Base-by-base conservation (phyloP, 2,888 invertebrate genomes). In the Meganola albula region DNA sequence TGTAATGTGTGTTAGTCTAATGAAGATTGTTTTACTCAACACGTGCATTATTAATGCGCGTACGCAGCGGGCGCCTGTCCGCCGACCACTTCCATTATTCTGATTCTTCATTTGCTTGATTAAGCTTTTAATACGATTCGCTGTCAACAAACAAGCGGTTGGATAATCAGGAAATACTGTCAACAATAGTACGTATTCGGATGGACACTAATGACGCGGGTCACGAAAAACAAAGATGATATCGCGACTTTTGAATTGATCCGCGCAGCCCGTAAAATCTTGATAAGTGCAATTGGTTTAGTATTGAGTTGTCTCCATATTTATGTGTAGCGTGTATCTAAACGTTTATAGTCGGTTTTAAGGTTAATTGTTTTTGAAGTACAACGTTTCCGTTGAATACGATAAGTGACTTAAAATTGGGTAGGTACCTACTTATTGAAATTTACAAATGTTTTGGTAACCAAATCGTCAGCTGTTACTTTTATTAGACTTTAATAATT, bases 101-200 rank as follows among this genome's bases (percentile, higher is more conserved):
- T 77, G 83, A 84, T 83, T 85, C 84, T 77, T 80, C 85, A 85
- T 85, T 85, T 85, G 67, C 74, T 84, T 85, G 85, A 85, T 85
- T 84, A 78, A 84, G 83, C 83, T 84, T 85, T 85, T 84, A 85
- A 84, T 84, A 74, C 73, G 76, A 79, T 79, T 80, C 70, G 72
- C 77, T 76, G 79, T 74, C 79, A 71, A 68, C 75, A 68, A 70
- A 68, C 66, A 62, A 67, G 59, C 64, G 72, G 61, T 51, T 51
- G 74, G 73, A 77, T 79, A 82, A 80, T 82, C 79, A 75, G 67
- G 67, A 64, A 74, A 72, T 67, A 71, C 65, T 71, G 77, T 72
- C 75, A 67, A 76, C 79, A 72, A 73, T 76, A 32, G 32, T 44
- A 48, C 37, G 30, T 42, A 57, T 45, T 42, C 49, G 56, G 53